Percentiles rank a stretch among this genome's conserved stretches.
phyloP scores from a whole-genome alignment of 2,888 invertebrate species.

The Drosophila fungiperda region DNA sequence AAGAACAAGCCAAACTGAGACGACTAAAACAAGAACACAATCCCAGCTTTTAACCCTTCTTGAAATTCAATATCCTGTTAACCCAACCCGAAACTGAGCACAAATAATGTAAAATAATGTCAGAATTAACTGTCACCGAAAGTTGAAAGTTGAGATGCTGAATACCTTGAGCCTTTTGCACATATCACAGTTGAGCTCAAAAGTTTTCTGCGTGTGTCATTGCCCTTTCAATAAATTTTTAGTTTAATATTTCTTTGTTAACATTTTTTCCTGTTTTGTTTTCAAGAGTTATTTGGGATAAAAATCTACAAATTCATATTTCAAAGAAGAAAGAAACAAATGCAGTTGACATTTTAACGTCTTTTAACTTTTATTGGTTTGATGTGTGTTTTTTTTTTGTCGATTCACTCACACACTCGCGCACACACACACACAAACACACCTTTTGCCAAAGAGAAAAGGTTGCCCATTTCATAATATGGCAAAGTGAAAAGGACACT shows the following conservation, averaged over 20 bases:
- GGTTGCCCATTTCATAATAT: conserved; percentile 57
- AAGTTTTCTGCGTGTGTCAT: conserved; percentile 34
- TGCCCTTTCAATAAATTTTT: conserved; percentile 56
- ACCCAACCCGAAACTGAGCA: conserved; percentile 1
- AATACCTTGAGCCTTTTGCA: conserved; percentile 30
- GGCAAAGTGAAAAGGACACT: conserved; percentile 70
- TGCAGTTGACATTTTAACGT: conserved; percentile 77
- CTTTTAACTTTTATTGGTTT: conserved; percentile 72
- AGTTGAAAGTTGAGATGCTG: conserved; percentile 42
- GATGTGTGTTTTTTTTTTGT: conserved; percentile 30
- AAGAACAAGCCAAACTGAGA: neutral
- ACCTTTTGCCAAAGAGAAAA: conserved; percentile 25
- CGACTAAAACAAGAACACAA: neutral
- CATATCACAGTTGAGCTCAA: conserved; percentile 23
- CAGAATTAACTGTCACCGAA: conserved; percentile 26
- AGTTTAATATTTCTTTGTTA: conserved; percentile 57
- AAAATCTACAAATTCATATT: conserved; percentile 70
- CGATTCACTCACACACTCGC: conserved; percentile 35
- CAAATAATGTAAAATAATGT: conserved; percentile 17
- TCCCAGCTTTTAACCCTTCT: neutral
- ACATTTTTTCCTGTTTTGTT: conserved; percentile 10
- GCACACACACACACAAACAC: neutral
- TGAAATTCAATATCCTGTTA: conserved; percentile 32
- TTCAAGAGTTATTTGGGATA: conserved; percentile 41
- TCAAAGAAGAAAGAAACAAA: conserved; percentile 64